Conservation (phyloP, 2,888 invertebrate genomes). For the Thyatira batis region DNA sequence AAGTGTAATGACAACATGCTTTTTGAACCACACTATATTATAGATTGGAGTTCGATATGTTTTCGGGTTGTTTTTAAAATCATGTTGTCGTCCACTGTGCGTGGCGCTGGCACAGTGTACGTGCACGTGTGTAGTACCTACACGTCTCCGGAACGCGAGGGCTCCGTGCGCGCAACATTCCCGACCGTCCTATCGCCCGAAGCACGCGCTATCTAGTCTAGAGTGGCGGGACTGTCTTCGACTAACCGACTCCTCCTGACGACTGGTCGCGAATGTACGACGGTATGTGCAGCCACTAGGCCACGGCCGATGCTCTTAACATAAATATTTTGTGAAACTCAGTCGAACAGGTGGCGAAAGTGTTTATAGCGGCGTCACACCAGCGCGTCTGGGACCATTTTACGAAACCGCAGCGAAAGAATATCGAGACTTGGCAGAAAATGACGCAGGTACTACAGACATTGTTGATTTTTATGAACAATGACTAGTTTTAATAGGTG, state of each 20-base stretch:
- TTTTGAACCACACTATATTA: not conserved
- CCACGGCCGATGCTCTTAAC: constrained; percentile 60
- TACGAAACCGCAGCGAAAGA: constrained; percentile 99
- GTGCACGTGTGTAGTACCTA: constrained; percentile 14
- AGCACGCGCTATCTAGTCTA: constrained; percentile 44
- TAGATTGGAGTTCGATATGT: not conserved
- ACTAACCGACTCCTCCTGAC: constrained; percentile 44
- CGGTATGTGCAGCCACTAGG: constrained; percentile 67
- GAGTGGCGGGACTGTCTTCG: constrained; percentile 27
- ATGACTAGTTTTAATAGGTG: constrained; percentile 5
- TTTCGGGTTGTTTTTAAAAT: constrained; percentile 12
- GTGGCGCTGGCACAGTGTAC: constrained; percentile 35
- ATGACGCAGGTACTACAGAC: constrained; percentile 90
- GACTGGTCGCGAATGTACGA: constrained; percentile 54
- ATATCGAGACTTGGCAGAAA: constrained; percentile 98
- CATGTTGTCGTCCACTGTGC: constrained; percentile 28
- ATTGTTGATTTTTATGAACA: constrained; percentile 22
- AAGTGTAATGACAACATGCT: constrained; percentile 40
- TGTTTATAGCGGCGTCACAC: constrained; percentile 97
- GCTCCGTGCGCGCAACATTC: constrained; percentile 26
- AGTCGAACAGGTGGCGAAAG: constrained; percentile 99
- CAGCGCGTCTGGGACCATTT: constrained; percentile 99
- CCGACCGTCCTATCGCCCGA: constrained; percentile 32
- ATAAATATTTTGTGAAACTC: constrained; percentile 79
- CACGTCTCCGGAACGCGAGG: constrained; percentile 25